Conservation (phyloP, 2,888 invertebrate species). For the Mechanitis mazaeus region DNA sequence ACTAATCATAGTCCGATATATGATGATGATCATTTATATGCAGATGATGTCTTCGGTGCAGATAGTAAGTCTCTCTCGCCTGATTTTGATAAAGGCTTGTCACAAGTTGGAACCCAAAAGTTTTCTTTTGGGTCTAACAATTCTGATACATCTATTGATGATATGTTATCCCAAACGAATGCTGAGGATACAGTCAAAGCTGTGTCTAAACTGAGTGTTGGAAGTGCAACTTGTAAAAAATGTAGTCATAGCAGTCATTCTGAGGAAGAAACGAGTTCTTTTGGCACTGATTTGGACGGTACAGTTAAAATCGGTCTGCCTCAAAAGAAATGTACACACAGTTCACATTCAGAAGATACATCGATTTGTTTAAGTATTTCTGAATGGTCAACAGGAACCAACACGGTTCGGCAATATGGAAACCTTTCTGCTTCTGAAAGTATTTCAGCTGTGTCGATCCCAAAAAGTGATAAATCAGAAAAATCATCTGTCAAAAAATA, state of each 20-base stretch:
- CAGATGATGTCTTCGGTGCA: constrained; percentile 79
- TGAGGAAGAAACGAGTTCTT: constrained; percentile 84
- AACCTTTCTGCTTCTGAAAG: constrained; percentile 84
- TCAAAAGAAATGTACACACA: constrained; percentile 88
- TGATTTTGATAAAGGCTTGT: constrained; percentile 71
- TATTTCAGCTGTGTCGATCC: constrained; percentile 77
- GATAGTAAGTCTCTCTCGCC: constrained; percentile 78
- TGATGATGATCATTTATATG: constrained; percentile 77
- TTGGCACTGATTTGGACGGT: constrained; percentile 87
- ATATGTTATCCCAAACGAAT: constrained; percentile 76
- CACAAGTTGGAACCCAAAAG: constrained; percentile 61
- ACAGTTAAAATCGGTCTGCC: constrained; percentile 88
- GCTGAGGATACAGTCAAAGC: constrained; percentile 76
- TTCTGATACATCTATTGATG: constrained; percentile 80
- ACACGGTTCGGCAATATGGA: constrained; percentile 87
- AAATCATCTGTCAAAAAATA: constrained; percentile 76
- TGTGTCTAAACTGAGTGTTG: constrained; percentile 67
- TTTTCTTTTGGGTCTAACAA: constrained; percentile 78
- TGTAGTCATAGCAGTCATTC: constrained; percentile 85
- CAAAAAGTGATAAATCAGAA: constrained; percentile 78
- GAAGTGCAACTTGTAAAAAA: constrained; percentile 75
- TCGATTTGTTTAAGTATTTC: constrained; percentile 90
- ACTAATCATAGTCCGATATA: constrained; percentile 77
- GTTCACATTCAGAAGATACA: constrained; percentile 90
- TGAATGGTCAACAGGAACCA: constrained; percentile 92